These are phyloP conservation scores for Sphenodon punctatus DNA, from an alignment of 2,797 vertebrate genomes.

Conservation along the genomic window DNA sequence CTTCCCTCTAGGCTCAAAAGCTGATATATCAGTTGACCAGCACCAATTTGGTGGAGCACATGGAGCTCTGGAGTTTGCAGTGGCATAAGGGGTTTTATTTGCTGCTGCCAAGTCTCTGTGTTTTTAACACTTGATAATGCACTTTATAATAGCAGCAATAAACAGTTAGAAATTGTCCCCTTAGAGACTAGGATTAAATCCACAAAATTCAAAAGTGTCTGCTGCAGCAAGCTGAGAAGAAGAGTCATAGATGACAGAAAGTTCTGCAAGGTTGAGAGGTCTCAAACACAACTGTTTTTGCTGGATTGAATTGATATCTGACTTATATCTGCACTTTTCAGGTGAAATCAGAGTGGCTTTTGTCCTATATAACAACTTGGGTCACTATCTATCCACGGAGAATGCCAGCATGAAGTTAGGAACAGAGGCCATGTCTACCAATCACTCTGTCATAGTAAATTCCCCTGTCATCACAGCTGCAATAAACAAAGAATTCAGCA, in stretches of 20 bases:
- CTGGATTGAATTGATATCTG: background rate
- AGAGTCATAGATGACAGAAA: background rate
- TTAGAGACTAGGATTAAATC: background rate
- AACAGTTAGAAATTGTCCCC: background rate
- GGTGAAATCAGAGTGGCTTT: slow-evolving; percentile 98
- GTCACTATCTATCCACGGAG: slow-evolving; percentile 93
- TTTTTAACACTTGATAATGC: background rate
- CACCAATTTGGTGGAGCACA: background rate
- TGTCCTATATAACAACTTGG: slow-evolving; percentile 96
- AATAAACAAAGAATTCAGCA: slow-evolving; percentile 97
- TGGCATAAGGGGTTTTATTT: background rate
- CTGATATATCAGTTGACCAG: background rate
- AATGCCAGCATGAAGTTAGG: slow-evolving; percentile 97
- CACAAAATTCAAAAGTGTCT: background rate
- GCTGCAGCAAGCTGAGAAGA: background rate
- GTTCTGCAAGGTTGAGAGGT: background rate
- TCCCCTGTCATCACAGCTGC: slow-evolving; percentile 95
- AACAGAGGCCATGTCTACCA: slow-evolving; percentile 90
- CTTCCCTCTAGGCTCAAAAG: background rate
- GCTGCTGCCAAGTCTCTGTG: background rate
- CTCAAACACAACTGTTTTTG: accelerated
- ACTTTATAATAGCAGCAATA: background rate
- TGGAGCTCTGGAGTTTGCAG: background rate
- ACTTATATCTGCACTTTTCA: slow-evolving; percentile 61
- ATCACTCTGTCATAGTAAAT: slow-evolving; percentile 97